Percentiles rank a stretch among this genome's conserved stretches.
phyloP scores from a whole-genome alignment of 92 coral and sea anemone genomes.

The Epizoanthus scotinus region DNA sequence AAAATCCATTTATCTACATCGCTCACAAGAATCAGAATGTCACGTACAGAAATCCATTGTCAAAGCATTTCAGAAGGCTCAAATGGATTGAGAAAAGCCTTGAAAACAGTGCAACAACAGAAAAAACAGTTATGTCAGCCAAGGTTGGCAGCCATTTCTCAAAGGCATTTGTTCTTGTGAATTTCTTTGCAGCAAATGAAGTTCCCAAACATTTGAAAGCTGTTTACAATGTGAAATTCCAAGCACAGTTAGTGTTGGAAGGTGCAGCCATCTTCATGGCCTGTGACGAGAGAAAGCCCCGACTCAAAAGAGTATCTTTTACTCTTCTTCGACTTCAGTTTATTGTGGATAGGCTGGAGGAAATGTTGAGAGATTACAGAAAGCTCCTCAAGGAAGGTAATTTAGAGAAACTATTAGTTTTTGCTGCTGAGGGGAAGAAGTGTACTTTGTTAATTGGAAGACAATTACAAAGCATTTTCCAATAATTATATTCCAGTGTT shows the following conservation, averaged over 20 bases:
- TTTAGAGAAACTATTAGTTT: constrained; percentile 14
- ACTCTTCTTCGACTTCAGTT: constrained; percentile 43
- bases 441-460: constrained; percentile 8
- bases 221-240: constrained; percentile 50
- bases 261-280: constrained; percentile 50
- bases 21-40: neutral
- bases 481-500: too few relatives aligned
- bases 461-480: neutral
- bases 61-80: constrained; percentile 14
- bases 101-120: neutral
- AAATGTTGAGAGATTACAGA: constrained; percentile 29
- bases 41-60: neutral
- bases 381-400: constrained; percentile 9
- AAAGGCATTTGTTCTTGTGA: constrained; percentile 7
- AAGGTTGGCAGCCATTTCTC: neutral
- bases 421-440: constrained; percentile 10
- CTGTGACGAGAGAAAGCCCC: neutral
- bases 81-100: constrained; percentile 21
- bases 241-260: constrained; percentile 62
- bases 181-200: constrained; percentile 33
- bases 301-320: constrained; percentile 23
- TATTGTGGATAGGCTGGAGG: constrained; percentile 50
- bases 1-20: constrained; percentile 11
- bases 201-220: constrained; percentile 44
- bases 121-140: neutral